Evolutionary conservation across 2,797 vertebrate species (phyloP).

Genomic region (Tokudaia tokunoshimensis): DNA sequence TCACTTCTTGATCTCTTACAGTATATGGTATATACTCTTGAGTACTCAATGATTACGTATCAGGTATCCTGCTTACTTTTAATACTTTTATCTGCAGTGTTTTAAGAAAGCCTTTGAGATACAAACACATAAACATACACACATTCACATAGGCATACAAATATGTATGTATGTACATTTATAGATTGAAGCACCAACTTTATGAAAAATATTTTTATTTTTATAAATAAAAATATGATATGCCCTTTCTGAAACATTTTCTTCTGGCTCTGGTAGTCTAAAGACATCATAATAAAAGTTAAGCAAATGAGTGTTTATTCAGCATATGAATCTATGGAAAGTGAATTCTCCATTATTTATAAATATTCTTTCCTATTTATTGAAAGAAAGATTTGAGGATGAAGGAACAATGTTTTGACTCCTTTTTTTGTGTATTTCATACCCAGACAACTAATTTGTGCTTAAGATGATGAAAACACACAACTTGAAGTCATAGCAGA

Average conservation of each 20-base stretch:
- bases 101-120: not conserved
- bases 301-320: not conserved
- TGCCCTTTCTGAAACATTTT: not conserved
- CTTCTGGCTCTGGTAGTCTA: not conserved
- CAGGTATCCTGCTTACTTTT: not conserved
- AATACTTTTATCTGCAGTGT: not conserved
- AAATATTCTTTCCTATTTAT: not conserved
- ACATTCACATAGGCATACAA: not conserved
- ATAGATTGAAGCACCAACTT: not conserved
- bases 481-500: not conserved
- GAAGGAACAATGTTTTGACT: not conserved
- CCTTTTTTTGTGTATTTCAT: not conserved
- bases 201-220: constrained; percentile 2
- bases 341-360: not conserved
- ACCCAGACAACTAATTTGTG: not conserved
- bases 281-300: not conserved
- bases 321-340: not conserved
- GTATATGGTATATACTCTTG: not conserved
- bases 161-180: not conserved
- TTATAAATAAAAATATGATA: not conserved
- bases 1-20: not conserved
- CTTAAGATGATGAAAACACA: constrained; percentile 3
- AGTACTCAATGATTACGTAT: not conserved
- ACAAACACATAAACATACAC: not conserved
- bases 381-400: not conserved